Evolutionary conservation across 53 echinoderm and acorn worm genomes (phyloP).

Genomic region (Astropecten irregularis): DNA sequence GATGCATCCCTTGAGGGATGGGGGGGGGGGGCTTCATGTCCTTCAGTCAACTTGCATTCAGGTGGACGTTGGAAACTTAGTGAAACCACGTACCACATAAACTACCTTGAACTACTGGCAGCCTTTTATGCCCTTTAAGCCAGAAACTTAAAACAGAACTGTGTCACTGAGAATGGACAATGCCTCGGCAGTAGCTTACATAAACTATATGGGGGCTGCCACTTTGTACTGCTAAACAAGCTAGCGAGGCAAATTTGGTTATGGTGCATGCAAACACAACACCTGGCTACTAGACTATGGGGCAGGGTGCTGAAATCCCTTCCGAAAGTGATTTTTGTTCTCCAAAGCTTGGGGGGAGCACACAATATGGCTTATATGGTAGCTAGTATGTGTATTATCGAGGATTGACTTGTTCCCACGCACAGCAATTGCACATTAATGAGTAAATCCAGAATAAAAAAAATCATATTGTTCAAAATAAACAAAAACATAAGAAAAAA

Average conservation of each 20-base stretch:
- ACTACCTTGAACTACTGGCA: conserved; percentile 17
- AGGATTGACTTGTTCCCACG: no score
- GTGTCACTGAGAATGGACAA: neutral
- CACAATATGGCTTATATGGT: no score
- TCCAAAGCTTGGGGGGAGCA: neutral
- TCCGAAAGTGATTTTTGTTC: neutral
- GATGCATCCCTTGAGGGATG: conserved; percentile 19
- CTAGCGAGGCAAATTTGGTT: neutral
- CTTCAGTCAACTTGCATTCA: neutral
- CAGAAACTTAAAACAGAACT: neutral
- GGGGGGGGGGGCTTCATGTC: neutral
- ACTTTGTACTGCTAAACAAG: neutral
- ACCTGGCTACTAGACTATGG: neutral
- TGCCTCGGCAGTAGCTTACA: conserved; percentile 13
- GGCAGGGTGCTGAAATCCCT: neutral
- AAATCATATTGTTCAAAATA: neutral
- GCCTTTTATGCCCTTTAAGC: conserved; percentile 5
- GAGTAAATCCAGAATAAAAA: no score
- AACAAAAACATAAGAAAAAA: neutral
- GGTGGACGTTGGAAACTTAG: neutral
- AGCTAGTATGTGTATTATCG: no score
- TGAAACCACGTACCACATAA: neutral
- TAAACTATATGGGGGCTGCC: conserved; percentile 17
- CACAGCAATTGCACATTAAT: no score
- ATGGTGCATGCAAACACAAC: neutral